phyloP scores from a whole-genome alignment of 2,888 invertebrate species.

The Leucophenga montana region DNA sequence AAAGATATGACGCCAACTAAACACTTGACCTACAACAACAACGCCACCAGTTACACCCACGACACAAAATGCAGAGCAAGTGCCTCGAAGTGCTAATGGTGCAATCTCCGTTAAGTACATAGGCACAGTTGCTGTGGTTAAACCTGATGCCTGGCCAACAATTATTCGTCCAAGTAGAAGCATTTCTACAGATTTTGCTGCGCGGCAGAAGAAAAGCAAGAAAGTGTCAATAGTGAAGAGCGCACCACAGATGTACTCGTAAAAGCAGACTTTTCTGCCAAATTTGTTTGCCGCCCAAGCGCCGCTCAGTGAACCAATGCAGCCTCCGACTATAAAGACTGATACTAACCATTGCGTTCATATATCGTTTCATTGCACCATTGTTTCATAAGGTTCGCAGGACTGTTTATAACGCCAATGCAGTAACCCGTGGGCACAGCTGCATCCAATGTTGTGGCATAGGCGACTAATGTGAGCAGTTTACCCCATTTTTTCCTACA shows the following conservation, averaged over 20 bases:
- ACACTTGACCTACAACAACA: slow-evolving; percentile 72
- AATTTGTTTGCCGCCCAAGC: slow-evolving; percentile 83
- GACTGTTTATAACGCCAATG: slow-evolving; percentile 90
- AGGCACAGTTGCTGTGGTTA: slow-evolving; percentile 89
- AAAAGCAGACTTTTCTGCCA: slow-evolving; percentile 84
- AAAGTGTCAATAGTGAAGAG: slow-evolving; percentile 81
- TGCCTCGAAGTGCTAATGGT: slow-evolving; percentile 84
- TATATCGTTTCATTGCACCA: slow-evolving; percentile 84
- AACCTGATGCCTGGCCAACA: slow-evolving; percentile 84
- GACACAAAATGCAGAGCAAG: slow-evolving; percentile 86
- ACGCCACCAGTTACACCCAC: slow-evolving; percentile 73
- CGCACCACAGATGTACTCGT: slow-evolving; percentile 80
- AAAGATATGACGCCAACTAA: slow-evolving; percentile 67
- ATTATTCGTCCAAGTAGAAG: slow-evolving; percentile 84
- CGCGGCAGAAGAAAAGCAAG: slow-evolving; percentile 80
- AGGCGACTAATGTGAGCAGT: slow-evolving; percentile 79
- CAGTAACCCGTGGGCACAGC: slow-evolving; percentile 89
- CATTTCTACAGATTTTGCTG: slow-evolving; percentile 84
- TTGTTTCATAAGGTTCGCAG: slow-evolving; percentile 79
- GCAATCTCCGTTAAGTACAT: slow-evolving; percentile 94
- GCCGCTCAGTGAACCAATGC: slow-evolving; percentile 87
- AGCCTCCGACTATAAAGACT: slow-evolving; percentile 91
- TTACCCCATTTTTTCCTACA: slow-evolving; percentile 65
- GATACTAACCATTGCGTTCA: slow-evolving; percentile 83
- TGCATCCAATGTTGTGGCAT: slow-evolving; percentile 83